phyloP scores from a whole-genome alignment of 2,113 vertebrate genomes.

The Mystacornis crossleyi region DNA sequence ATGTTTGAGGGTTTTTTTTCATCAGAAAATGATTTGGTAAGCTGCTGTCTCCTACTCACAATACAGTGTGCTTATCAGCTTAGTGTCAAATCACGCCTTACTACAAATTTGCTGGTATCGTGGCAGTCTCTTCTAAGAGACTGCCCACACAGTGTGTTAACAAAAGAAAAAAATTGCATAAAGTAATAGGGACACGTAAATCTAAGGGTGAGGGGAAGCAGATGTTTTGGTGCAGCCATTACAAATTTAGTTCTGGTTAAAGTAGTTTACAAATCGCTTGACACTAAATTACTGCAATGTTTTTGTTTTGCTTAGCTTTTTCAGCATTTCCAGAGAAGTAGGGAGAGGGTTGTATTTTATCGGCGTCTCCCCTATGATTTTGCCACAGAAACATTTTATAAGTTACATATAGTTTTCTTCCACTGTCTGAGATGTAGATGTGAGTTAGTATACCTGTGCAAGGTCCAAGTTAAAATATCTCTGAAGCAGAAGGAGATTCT shows the following conservation, averaged over 20 bases:
- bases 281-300: neutral
- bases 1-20: neutral
- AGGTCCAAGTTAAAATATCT: neutral
- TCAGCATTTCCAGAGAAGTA: neutral
- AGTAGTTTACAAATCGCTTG: neutral
- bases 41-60: neutral
- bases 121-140: neutral
- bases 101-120: neutral
- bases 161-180: neutral
- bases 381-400: neutral
- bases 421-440: neutral
- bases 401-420: neutral
- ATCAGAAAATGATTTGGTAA: neutral
- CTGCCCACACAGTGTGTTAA: neutral
- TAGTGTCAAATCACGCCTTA: neutral
- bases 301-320: neutral
- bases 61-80: neutral
- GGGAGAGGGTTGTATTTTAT: neutral
- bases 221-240: neutral
- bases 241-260: neutral
- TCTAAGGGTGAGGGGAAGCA: neutral
- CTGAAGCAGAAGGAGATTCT: neutral
- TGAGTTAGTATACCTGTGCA: neutral
- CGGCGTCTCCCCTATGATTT: neutral
- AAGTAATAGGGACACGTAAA: neutral